phyloP scores from a whole-genome alignment of 2,797 vertebrate genomes.

The Steatocranus sp. region DNA sequence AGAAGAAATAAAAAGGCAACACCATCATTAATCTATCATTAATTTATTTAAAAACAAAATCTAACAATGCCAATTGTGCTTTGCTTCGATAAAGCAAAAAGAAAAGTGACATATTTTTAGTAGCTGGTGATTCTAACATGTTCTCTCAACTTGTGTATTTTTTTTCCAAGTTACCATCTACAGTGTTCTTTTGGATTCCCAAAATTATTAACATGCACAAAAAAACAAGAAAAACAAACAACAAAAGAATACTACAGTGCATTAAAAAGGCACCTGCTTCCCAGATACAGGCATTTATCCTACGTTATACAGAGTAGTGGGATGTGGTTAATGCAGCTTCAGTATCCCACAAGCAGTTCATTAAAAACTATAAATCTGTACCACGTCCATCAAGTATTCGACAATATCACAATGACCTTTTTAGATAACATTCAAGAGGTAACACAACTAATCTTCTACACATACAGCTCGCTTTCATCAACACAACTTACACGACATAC shows the following conservation, averaged over 20 bases:
- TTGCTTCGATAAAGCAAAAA: constrained; percentile 57
- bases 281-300: constrained; percentile 51
- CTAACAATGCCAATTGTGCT: constrained; percentile 70
- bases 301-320: constrained; percentile 39
- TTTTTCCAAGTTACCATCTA: constrained; percentile 36
- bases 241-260: constrained; percentile 53
- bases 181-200: constrained; percentile 34
- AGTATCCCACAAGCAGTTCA: constrained; percentile 14
- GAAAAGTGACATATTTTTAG: constrained; percentile 40
- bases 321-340: constrained; percentile 38
- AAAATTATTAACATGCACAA: constrained; percentile 66
- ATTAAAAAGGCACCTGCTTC: constrained; percentile 68
- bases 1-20: constrained; percentile 3
- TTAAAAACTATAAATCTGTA: constrained; percentile 24
- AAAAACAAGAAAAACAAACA: constrained; percentile 1
- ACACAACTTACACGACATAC: constrained; percentile 17
- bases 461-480: constrained; percentile 7
- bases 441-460: constrained; percentile 31
- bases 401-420: constrained; percentile 37
- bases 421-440: constrained; percentile 66
- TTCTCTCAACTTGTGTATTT: constrained; percentile 10
- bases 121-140: constrained; percentile 67
- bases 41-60: constrained; percentile 75
- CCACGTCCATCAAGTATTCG: neutral
- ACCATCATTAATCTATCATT: constrained; percentile 53